These are phyloP conservation scores for Julus scanicus DNA, from an alignment of 2,888 invertebrate species.

Conservation along the genomic window DNA sequence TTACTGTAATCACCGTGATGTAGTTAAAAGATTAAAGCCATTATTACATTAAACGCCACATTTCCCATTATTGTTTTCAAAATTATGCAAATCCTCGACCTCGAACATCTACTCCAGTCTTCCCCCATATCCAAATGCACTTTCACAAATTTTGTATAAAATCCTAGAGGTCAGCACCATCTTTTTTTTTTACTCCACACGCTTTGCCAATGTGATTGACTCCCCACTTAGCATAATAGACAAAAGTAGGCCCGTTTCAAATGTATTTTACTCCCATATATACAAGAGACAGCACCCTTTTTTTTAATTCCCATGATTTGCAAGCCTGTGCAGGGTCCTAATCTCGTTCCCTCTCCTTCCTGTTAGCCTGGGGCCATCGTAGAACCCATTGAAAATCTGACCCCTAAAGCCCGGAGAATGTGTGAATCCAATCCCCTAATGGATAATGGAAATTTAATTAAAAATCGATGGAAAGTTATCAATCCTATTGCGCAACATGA, in stretches of 20 bases:
- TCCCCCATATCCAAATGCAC: background rate
- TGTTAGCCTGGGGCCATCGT: slow-evolving; percentile 6
- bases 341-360: slow-evolving; percentile 32
- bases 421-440: slow-evolving; percentile 57
- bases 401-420: slow-evolving; percentile 47
- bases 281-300: background rate
- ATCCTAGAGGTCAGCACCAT: background rate
- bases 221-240: background rate
- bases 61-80: slow-evolving; percentile 13
- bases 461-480: slow-evolving; percentile 58
- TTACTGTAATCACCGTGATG: background rate
- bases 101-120: background rate
- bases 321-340: background rate
- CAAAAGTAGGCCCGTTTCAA: background rate
- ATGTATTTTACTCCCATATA: background rate
- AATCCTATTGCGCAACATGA: slow-evolving; percentile 53
- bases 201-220: background rate
- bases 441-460: slow-evolving; percentile 59
- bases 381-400: slow-evolving; percentile 20
- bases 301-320: slow-evolving; percentile 39
- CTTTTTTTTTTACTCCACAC: background rate
- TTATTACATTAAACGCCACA: slow-evolving; percentile 21
- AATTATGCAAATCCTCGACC: slow-evolving; percentile 8
- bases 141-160: slow-evolving; percentile 1
- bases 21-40: slow-evolving; percentile 25